Conservation (phyloP, 1,140 invertebrate genomes). For the Eubasilissa regina region DNA sequence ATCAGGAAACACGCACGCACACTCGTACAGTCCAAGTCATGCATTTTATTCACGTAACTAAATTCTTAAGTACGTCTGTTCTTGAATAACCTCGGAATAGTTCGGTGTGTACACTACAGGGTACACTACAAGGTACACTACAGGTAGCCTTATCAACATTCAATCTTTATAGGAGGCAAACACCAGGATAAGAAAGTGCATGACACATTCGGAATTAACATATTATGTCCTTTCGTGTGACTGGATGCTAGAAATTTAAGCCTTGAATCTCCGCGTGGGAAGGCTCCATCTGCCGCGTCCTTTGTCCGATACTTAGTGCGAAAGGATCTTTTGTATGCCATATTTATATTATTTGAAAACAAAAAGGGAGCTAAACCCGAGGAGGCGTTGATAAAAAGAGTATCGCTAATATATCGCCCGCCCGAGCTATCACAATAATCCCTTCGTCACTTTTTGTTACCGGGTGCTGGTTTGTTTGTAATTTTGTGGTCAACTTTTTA, state of each 20-base stretch:
- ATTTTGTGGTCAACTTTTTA: not conserved
- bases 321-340: not conserved
- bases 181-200: not conserved
- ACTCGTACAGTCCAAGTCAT: not conserved
- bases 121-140: too few relatives aligned
- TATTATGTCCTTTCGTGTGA: not conserved
- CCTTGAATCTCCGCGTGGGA: not conserved
- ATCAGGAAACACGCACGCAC: too few relatives aligned
- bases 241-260: not conserved
- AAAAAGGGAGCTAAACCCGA: too few relatives aligned
- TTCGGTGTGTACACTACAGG: not conserved
- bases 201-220: conserved; percentile 3
- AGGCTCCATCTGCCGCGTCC: not conserved
- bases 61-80: too few relatives aligned
- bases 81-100: not conserved
- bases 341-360: too few relatives aligned
- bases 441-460: not conserved
- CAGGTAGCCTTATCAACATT: not conserved
- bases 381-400: too few relatives aligned
- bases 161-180: not conserved
- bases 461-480: not conserved
- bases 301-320: not conserved
- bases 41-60: conserved; percentile 11
- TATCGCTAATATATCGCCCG: too few relatives aligned
- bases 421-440: too few relatives aligned